Conservation (phyloP, 2,797 vertebrate species). For the Chelon auratus region DNA sequence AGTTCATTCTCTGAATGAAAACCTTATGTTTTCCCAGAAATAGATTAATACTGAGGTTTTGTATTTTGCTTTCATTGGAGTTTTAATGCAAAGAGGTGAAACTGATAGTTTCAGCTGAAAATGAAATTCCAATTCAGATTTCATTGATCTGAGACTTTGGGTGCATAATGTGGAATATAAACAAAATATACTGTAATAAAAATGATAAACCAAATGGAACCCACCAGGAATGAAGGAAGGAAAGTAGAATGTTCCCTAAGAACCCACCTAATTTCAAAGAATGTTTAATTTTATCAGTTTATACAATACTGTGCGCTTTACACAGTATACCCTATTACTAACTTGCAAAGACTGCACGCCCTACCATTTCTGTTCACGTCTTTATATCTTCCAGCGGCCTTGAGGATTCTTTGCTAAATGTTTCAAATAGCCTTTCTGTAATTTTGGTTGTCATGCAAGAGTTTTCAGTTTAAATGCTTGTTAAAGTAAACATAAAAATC, state of each 20-base stretch:
- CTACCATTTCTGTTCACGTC: background rate
- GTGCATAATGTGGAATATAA: background rate
- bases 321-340: too few species aligned
- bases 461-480: background rate
- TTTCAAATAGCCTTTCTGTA: background rate
- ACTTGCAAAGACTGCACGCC: background rate
- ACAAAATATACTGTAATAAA: background rate
- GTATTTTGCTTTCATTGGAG: slow-evolving; percentile 2
- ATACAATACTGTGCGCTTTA: background rate
- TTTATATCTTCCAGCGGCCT: slow-evolving; percentile 1
- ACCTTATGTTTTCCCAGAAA: slow-evolving; percentile 34
- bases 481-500: background rate
- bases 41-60: slow-evolving; percentile 1
- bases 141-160: background rate
- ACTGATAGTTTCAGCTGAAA: background rate
- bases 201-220: background rate
- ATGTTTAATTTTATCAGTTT: background rate
- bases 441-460: slow-evolving; percentile 4
- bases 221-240: background rate
- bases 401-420: slow-evolving; percentile 2
- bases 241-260: background rate
- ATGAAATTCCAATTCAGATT: background rate
- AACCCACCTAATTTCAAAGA: background rate
- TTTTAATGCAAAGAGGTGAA: slow-evolving; percentile 19
- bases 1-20: slow-evolving; percentile 40